Evolutionary conservation across 2,888 invertebrate genomes (phyloP), one percentile per base, ranked within the genome.

Genomic region (Ochropleura leucogaster): DNA sequence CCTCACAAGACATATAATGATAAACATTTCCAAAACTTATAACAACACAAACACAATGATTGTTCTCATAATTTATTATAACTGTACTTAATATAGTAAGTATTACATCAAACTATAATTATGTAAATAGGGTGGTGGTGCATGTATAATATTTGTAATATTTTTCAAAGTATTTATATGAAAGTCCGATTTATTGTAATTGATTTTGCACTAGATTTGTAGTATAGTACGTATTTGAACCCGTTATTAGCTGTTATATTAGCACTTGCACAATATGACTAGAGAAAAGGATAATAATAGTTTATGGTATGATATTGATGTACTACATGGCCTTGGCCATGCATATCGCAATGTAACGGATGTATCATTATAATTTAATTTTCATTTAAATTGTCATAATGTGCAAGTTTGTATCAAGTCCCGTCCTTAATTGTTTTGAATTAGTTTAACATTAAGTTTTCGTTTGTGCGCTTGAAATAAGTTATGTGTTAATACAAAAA

Each of bases 21-120:
- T 70, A 95, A 94, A 89, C 96, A 96, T 89, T 96, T 96, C 83
- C 96, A 96, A 93, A 96, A 96, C 88, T 96, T 96, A 96, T 96
- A 96, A 96, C 96, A 92, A 89, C 90, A 88, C 84, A 85, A 76
- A 77, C 67, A 87, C 65, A 84, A 87, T 67, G 83, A 85, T 78
- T 80, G 74, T 82, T 85, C 83, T 85, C 83, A 76, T 84, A 90
- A 88, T 89, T 90, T 90, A 89, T 79, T 88, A 68, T 67, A 82
- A 76, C 72, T 91, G 94, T 95, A 95, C 94, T 95, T 95, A 95
- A 93, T 82, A 79, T 77, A 78, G 72, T 77, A 86, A 86, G 85
- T 85, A 88, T 83, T 87, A 86, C 55, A 80, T 82, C 44, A 80
- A 76, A 72, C 77, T 88, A 89, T 85, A 82, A 87, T 85, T 88